These are phyloP conservation scores for Eutrigla gurnardus DNA, from an alignment of 2,797 vertebrate genomes.

Conservation along the genomic window DNA sequence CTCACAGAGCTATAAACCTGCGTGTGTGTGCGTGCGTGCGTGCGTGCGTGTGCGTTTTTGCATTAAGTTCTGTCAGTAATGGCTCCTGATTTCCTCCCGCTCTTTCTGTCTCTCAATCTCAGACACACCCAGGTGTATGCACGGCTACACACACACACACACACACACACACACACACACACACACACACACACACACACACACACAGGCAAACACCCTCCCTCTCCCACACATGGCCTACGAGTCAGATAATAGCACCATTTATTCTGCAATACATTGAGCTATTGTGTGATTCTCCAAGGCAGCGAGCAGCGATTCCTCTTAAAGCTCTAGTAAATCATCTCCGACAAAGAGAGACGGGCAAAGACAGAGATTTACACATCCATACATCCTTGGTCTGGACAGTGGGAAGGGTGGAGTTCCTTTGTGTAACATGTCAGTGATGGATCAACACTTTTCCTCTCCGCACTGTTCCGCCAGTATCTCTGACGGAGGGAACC, in stretches of 20 bases:
- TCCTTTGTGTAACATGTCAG: slow-evolving; percentile 70
- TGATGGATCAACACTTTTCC: slow-evolving; percentile 75
- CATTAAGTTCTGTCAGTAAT: slow-evolving; percentile 81
- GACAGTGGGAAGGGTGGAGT: slow-evolving; percentile 70
- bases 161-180: slow-evolving; percentile 22
- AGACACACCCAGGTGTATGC: slow-evolving; percentile 62
- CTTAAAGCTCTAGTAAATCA: slow-evolving; percentile 79
- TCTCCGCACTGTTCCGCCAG: slow-evolving; percentile 19
- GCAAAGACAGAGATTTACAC: slow-evolving; percentile 72
- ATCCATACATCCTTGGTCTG: slow-evolving; percentile 66
- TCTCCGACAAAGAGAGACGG: slow-evolving; percentile 73
- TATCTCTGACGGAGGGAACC: slow-evolving; percentile 53
- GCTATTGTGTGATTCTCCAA: slow-evolving; percentile 79
- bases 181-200: slow-evolving; percentile 22
- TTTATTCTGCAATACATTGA: slow-evolving; percentile 80
- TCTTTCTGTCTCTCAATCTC: slow-evolving; percentile 23
- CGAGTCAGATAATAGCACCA: slow-evolving; percentile 74
- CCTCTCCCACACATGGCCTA: slow-evolving; percentile 61
- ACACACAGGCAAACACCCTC: slow-evolving; percentile 31
- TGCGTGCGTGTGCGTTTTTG: slow-evolving; percentile 57
- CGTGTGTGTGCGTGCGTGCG: slow-evolving; percentile 18
- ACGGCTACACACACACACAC: slow-evolving; percentile 30
- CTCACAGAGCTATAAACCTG: slow-evolving; percentile 77
- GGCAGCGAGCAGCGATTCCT: slow-evolving; percentile 71
- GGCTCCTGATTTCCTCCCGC: slow-evolving; percentile 77